These are phyloP conservation scores for Pygoscelis adeliae DNA, from an alignment of 2,113 vertebrate species.

Conservation along the genomic window DNA sequence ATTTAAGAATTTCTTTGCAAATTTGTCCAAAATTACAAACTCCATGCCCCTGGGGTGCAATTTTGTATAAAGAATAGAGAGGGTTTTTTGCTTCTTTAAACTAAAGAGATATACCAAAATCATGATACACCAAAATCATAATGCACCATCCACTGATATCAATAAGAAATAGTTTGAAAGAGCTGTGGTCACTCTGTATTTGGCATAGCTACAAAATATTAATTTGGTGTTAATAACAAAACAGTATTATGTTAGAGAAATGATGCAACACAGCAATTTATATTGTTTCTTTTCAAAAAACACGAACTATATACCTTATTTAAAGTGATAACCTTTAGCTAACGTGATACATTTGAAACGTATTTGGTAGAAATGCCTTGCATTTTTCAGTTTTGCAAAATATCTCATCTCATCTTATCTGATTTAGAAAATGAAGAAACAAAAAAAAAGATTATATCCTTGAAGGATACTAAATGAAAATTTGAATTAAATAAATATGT, in stretches of 20 bases:
- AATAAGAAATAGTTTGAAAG: not conserved
- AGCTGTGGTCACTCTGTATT: not conserved
- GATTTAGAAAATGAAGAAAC: not conserved
- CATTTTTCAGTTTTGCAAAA: conserved; percentile 11
- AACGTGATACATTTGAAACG: not conserved
- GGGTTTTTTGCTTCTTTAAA: not conserved
- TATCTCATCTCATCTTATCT: not conserved
- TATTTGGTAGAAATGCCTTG: conserved; percentile 4
- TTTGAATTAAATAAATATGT: conserved; percentile 21
- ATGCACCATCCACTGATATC: not conserved
- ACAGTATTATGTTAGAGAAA: conserved; percentile 1
- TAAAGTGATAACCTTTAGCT: not conserved
- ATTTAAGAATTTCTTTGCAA: not conserved
- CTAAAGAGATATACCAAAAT: not conserved
- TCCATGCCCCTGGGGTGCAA: not conserved
- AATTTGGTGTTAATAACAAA: not conserved
- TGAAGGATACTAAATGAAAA: conserved; percentile 30
- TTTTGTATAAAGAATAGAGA: not conserved
- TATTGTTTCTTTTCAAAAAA: not conserved
- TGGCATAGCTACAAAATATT: not conserved
- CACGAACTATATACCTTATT: not conserved
- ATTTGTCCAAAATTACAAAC: not conserved
- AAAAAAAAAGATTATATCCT: not conserved
- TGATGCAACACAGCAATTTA: not conserved
- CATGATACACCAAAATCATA: not conserved